Percentiles rank a stretch among this genome's conserved stretches.
Evolutionary conservation across 1,140 invertebrate genomes (phyloP).

Genomic region (Bactericera cockerelli): DNA sequence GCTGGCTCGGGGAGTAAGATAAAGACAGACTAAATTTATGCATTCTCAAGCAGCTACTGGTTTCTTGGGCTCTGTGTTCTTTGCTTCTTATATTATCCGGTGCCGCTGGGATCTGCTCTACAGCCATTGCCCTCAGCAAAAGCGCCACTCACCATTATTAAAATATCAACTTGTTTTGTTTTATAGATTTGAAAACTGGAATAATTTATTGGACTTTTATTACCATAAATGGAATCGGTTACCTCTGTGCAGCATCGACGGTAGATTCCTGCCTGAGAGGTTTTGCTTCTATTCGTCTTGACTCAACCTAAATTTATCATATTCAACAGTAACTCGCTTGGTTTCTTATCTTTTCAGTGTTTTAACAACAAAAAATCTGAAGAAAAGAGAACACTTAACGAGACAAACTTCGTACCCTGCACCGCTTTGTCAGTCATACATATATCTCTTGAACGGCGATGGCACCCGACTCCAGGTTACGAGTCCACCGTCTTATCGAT

Average conservation of each 20-base stretch:
- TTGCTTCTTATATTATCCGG: background rate
- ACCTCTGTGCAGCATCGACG: background rate
- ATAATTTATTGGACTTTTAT: conserved; percentile 8
- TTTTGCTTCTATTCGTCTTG: too few species aligned
- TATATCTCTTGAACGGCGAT: too few species aligned
- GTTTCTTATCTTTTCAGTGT: too few species aligned
- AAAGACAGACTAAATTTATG: conserved; percentile 7
- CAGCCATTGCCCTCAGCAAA: conserved; percentile 1
- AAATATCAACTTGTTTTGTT: conserved; percentile 9
- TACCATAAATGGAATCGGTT: conserved; percentile 2
- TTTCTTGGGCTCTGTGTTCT: conserved; percentile 6
- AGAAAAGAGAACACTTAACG: too few species aligned
- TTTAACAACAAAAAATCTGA: too few species aligned
- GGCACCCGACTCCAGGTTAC: too few species aligned
- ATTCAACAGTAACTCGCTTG: too few species aligned
- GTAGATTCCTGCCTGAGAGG: too few species aligned
- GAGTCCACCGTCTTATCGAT: too few species aligned
- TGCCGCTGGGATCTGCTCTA: background rate
- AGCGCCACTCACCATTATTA: conserved; percentile 9
- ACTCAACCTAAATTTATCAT: too few species aligned
- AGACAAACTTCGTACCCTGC: too few species aligned
- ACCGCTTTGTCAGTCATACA: too few species aligned
- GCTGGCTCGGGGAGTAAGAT: background rate
- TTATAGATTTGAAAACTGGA: conserved; percentile 7
- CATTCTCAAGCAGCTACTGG: background rate